phyloP scores from a whole-genome alignment of 1,140 invertebrate species.

The Sarcophaga peregrina region DNA sequence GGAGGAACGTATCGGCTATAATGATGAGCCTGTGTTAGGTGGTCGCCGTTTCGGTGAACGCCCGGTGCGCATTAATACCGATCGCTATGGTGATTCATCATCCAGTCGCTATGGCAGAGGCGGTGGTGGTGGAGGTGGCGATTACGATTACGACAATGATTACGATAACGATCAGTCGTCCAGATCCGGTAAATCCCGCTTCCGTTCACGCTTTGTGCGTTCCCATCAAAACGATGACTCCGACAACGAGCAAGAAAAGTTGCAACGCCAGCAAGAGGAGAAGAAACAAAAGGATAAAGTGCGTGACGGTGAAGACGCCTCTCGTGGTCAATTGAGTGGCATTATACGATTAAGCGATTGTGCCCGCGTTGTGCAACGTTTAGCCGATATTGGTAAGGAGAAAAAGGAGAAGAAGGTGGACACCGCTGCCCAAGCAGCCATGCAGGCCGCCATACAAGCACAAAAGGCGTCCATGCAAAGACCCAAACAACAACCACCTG shows the following conservation, averaged over 20 bases:
- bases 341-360: constrained; percentile 91
- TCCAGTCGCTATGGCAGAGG: constrained; percentile 70
- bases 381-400: constrained; percentile 82
- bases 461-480: constrained; percentile 66
- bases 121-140: constrained; percentile 11
- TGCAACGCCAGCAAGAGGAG: constrained; percentile 68
- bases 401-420: constrained; percentile 79
- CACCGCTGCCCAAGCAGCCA: constrained; percentile 67
- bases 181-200: constrained; percentile 70
- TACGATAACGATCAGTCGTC: constrained; percentile 70
- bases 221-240: constrained; percentile 76
- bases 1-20: constrained; percentile 75
- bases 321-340: constrained; percentile 87
- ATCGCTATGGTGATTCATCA: constrained; percentile 67
- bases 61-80: constrained; percentile 67
- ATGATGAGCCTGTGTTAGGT: constrained; percentile 74
- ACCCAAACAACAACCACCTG: constrained; percentile 63
- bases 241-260: constrained; percentile 71
- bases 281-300: constrained; percentile 82
- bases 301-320: constrained; percentile 89
- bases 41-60: constrained; percentile 80
- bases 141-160: constrained; percentile 74
- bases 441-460: constrained; percentile 68
- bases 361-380: constrained; percentile 86
- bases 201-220: constrained; percentile 78